A percentile compares a stretch with the other conserved stretches of the same genome.
phyloP scores from a whole-genome alignment of 2,797 vertebrate species.

The Sebastolobus alascanus region DNA sequence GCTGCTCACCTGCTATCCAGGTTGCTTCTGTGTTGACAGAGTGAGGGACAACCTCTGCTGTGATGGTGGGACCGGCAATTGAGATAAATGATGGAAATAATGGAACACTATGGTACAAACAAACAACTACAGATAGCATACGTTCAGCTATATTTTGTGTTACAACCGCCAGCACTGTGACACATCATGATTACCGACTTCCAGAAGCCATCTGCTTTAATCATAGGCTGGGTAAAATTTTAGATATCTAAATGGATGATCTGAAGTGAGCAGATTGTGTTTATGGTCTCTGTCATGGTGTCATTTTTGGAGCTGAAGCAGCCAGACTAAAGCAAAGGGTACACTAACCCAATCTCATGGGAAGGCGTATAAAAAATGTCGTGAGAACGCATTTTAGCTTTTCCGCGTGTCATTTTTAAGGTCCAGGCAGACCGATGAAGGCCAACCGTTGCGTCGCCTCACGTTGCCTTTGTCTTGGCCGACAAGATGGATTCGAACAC shows the following conservation, averaged over 20 bases:
- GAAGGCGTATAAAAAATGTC: background rate
- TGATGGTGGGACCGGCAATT: constrained; percentile 30
- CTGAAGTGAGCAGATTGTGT: background rate
- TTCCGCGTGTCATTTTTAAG: no score
- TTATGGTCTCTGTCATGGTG: background rate
- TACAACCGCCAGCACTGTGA: background rate
- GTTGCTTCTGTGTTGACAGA: constrained; percentile 31
- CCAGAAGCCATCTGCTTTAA: background rate
- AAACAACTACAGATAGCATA: background rate
- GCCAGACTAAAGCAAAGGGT: background rate
- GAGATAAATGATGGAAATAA: constrained; percentile 49
- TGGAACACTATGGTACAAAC: background rate
- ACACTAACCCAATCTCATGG: background rate
- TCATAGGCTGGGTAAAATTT: background rate
- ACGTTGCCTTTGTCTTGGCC: no score
- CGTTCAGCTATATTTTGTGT: background rate
- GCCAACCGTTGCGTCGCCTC: no score
- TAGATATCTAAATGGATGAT: background rate
- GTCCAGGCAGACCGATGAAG: no score
- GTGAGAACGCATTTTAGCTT: no score
- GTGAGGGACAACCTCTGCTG: constrained; percentile 26
- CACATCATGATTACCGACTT: background rate
- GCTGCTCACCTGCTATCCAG: constrained; percentile 25
- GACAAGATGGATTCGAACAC: no score
- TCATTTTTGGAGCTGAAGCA: background rate